phyloP scores from a whole-genome alignment of 2,888 invertebrate genomes.

The Oxyteleia sp. region DNA sequence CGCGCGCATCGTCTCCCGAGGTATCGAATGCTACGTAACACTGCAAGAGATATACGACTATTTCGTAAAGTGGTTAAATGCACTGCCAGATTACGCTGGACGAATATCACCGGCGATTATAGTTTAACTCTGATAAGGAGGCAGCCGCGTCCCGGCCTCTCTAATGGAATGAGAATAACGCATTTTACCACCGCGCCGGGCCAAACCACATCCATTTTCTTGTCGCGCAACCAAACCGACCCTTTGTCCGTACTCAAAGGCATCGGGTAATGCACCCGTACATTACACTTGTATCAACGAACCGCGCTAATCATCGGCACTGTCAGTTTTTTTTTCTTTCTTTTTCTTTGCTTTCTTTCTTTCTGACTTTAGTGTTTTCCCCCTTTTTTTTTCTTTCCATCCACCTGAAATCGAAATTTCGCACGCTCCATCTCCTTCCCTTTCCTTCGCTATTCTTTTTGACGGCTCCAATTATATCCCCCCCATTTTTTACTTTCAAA shows the following conservation, averaged over 20 bases:
- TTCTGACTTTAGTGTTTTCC: too few relatives aligned
- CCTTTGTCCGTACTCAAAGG: slow-evolving; percentile 43
- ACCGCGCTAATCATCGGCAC: slow-evolving; percentile 32
- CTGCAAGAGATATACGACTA: slow-evolving; percentile 83
- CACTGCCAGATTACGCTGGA: slow-evolving; percentile 85
- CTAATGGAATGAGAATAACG: slow-evolving; percentile 63
- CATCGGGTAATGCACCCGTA: slow-evolving; percentile 35
- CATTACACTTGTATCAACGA: slow-evolving; percentile 35
- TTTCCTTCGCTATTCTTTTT: too few relatives aligned
- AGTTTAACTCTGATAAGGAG: slow-evolving; percentile 64
- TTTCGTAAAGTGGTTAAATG: slow-evolving; percentile 87
- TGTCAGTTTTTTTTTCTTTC: slow-evolving; percentile 19
- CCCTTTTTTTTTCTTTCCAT: too few relatives aligned
- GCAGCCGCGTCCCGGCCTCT: slow-evolving; percentile 35
- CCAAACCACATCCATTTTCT: slow-evolving; percentile 60
- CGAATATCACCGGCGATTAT: slow-evolving; percentile 75
- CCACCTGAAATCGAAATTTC: too few relatives aligned
- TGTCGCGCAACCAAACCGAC: slow-evolving; percentile 43
- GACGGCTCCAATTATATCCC: too few relatives aligned
- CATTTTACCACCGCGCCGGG: slow-evolving; percentile 43
- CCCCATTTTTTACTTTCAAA: too few relatives aligned
- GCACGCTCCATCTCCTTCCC: too few relatives aligned
- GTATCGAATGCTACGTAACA: slow-evolving; percentile 86
- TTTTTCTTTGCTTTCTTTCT: too few relatives aligned
- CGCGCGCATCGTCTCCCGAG: slow-evolving; percentile 79